Base-by-base conservation (phyloP, 92 coral and sea anemone species). In the Actinostola sp. region DNA sequence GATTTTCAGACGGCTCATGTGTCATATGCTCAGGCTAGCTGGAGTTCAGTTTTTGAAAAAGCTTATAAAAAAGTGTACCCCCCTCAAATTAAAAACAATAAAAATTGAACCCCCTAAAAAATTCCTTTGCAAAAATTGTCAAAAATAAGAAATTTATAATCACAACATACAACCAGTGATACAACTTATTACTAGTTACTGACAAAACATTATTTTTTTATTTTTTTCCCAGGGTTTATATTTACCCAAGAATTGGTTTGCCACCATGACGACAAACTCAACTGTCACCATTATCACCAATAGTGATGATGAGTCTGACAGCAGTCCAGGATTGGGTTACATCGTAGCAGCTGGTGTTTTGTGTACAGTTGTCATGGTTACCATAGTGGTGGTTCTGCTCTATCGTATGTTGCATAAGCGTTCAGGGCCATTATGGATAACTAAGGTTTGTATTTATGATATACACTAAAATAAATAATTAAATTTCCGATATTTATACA, bases 351-450 rank as follows among this genome's bases (percentile, higher is more conserved):
- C 77, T 56, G 57, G 41, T 21, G 77, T 71, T 8, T 41, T 57
- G 41, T 57, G 62, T 25, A 73, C 73, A 20, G 51, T 73, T 57
- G 60, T 74, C 51, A 25, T 71, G 35, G 70, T 74, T 1, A 26
- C 80, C 33, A 69, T 75, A 21, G 71, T 72, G 1, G 67, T 76
- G 16, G n/a, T 53, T 21, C 28, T 79, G 54, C 59, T 74, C 2
- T 88, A 79, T 71, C 84, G 79, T 20, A 60, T 52, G 46, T 66
- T 66, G 30, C 76, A 58, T 48, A 73, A 71, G 70, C 78, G 82
- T 34, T 88, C 92, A 6, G 92, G 92, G 35, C 76, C 92, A 28
- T 73, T 87, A 41, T 77, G 92, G 88, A 88, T 88, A 14, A 72
- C 92, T 20, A 88, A 87, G 92, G 88, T 87, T 41, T 26, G 74